Percentiles rank a stretch among this genome's conserved stretches.
phyloP scores from a whole-genome alignment of 2,113 vertebrate species.

The Lophotis ruficrista region DNA sequence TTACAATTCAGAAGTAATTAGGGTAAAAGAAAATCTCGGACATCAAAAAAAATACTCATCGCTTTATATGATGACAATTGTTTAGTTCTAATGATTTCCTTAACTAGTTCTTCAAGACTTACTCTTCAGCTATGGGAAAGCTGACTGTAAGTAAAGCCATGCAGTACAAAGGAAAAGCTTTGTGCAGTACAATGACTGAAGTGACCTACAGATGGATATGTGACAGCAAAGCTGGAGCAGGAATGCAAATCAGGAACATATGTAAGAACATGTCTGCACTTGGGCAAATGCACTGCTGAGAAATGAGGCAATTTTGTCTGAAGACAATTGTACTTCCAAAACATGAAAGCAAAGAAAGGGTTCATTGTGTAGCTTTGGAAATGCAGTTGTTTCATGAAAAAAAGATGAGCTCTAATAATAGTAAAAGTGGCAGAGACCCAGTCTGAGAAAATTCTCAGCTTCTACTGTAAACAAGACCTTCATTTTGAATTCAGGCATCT shows the following conservation, averaged over 20 bases:
- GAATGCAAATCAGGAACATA: conserved; percentile 59
- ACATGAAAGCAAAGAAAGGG: conserved; percentile 64
- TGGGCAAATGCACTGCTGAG: conserved; percentile 50
- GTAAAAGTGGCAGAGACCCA: conserved; percentile 48
- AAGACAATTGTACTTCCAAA: conserved; percentile 64
- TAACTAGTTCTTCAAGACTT: conserved; percentile 11
- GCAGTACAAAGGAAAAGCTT: not conserved
- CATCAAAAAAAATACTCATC: not conserved
- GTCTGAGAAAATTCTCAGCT: conserved; percentile 42
- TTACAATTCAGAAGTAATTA: not conserved
- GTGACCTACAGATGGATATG: conserved; percentile 26
- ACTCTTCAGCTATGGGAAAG: not conserved
- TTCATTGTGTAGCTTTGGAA: conserved; percentile 67
- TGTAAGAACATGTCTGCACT: conserved; percentile 48
- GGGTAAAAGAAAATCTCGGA: not conserved
- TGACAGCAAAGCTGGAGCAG: conserved; percentile 21
- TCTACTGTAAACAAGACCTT: conserved; percentile 52
- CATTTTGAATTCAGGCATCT: conserved; percentile 52
- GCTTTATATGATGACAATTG: not conserved
- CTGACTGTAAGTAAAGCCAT: not conserved
- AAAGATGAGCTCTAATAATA: conserved; percentile 73
- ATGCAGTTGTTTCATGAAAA: conserved; percentile 69
- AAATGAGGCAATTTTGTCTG: conserved; percentile 56
- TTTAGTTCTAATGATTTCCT: not conserved
- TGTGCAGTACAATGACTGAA: not conserved